A percentile compares a stretch with the other conserved stretches of the same genome.
phyloP scores from a whole-genome alignment of 2,888 invertebrate genomes.

The Idaea dimidiata region DNA sequence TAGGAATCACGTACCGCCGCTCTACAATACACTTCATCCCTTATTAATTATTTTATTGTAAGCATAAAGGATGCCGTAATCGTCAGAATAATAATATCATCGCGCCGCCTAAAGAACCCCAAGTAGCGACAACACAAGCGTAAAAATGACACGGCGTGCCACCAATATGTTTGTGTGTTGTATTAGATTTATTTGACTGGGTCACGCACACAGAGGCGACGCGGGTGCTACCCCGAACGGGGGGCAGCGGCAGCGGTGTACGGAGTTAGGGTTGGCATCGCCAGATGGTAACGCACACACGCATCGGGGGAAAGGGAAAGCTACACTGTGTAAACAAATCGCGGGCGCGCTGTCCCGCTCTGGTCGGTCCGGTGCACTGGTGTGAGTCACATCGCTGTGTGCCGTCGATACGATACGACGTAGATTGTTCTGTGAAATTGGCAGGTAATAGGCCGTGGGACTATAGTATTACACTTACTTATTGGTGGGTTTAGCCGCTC shows the following conservation, averaged over 20 bases:
- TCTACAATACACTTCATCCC: conserved; percentile 77
- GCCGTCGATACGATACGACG: conserved; percentile 70
- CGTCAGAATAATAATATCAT: conserved; percentile 80
- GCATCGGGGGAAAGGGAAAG: conserved; percentile 71
- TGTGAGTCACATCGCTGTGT: conserved; percentile 73
- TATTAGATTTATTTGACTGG: conserved; percentile 80
- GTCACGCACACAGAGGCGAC: conserved; percentile 67
- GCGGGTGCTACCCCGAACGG: conserved; percentile 59
- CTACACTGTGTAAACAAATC: conserved; percentile 79
- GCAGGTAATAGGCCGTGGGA: conserved; percentile 79
- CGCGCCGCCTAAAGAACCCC: conserved; percentile 77
- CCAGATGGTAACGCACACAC: conserved; percentile 76
- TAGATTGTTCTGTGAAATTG: conserved; percentile 81
- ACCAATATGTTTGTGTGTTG: conserved; percentile 80
- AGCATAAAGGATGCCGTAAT: conserved; percentile 80
- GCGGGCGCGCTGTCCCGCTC: conserved; percentile 71
- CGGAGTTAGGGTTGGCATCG: conserved; percentile 57
- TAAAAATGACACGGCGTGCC: conserved; percentile 76
- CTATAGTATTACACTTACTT: conserved; percentile 78
- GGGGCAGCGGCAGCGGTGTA: conserved; percentile 63
- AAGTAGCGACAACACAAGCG: conserved; percentile 78
- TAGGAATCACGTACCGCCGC: conserved; percentile 72
- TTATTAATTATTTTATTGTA: conserved; percentile 82
- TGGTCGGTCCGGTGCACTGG: conserved; percentile 54
- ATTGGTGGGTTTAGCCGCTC: conserved; percentile 72